Base-by-base conservation (phyloP, 2,113 vertebrate species). In the Cariama cristata region DNA sequence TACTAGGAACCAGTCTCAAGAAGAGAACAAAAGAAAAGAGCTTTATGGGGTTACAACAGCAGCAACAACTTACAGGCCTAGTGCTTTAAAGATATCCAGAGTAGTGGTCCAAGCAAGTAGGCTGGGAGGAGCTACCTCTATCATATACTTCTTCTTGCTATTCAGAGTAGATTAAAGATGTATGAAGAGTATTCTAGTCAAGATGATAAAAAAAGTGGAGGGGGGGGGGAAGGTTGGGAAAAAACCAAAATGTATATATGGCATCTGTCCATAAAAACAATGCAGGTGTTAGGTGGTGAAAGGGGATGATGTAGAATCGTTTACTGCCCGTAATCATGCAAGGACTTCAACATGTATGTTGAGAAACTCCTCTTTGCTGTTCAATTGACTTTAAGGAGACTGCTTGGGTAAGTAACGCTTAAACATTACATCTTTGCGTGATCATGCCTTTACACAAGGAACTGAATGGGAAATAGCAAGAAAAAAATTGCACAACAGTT, bases 21-120 rank as follows among this genome's bases (percentile, higher is more conserved):
- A 94, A 97, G 45, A 91, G 97, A 97, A 98, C 98, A 98, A 98
- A 98, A 97, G 88, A 18, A 88, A 87, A 95, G 90, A 93, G 95
- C 96, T 97, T 98, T 96, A 95, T 97, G 95, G 95, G 86, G 96
- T 94, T 92, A 88, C 79, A 88, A 52, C 88, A 72, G 75, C 90
- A 96, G 76, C 44, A 35, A 22, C 73, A 30, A 92, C 66, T 95
- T 96, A 67, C 49, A 85, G 97, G 90, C 68, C 73, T 73, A 24
- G 73, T 86, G 35, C 40, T 95, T 95, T 94, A 86, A 90, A 83
- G 38, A 28, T 77, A 73, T 12, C 88, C 23, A 47, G 72, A 53
- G 52, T 14, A 8, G 52, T 75, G 35, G 44, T 45, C 14, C 8
- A n/a, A n/a, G 45, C 27, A 72, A 71, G 60, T 6, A 12, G 64